These are phyloP conservation scores for Coendou prehensilis DNA, from an alignment of 2,797 vertebrate species.

Conservation along the genomic window DNA sequence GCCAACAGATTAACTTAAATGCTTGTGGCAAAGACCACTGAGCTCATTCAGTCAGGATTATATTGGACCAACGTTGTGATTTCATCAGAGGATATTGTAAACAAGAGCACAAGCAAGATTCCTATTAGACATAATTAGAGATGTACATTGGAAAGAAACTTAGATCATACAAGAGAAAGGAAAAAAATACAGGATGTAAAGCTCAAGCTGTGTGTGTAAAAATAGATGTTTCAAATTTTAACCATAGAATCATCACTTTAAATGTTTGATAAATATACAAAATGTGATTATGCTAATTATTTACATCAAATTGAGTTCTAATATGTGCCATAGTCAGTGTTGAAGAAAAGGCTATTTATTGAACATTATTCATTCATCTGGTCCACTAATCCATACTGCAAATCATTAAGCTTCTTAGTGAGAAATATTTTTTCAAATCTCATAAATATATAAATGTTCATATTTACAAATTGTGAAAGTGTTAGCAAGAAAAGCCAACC, in stretches of 20 bases:
- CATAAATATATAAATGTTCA: constrained; percentile 2
- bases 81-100: constrained; percentile 68
- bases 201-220: background rate
- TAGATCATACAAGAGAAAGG: background rate
- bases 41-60: constrained; percentile 68
- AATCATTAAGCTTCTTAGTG: background rate
- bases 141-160: constrained; percentile 49
- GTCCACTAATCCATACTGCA: background rate
- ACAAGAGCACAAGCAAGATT: constrained; percentile 63
- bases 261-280: background rate
- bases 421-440: background rate
- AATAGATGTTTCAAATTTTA: constrained; percentile 10
- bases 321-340: background rate
- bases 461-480: constrained; percentile 37
- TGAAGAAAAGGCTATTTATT: background rate
- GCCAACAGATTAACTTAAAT: constrained; percentile 80
- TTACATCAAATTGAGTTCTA: constrained; percentile 48
- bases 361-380: background rate
- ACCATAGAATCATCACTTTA: constrained; percentile 3
- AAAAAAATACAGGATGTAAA: constrained; percentile 31
- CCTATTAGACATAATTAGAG: constrained; percentile 51
- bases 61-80: constrained; percentile 65
- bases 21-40: constrained; percentile 72
- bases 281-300: constrained; percentile 18
- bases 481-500: background rate